Percentiles rank a stretch among this genome's conserved stretches.
Conservation (phyloP, 2,797 vertebrate genomes). For the Lemur catta region DNA sequence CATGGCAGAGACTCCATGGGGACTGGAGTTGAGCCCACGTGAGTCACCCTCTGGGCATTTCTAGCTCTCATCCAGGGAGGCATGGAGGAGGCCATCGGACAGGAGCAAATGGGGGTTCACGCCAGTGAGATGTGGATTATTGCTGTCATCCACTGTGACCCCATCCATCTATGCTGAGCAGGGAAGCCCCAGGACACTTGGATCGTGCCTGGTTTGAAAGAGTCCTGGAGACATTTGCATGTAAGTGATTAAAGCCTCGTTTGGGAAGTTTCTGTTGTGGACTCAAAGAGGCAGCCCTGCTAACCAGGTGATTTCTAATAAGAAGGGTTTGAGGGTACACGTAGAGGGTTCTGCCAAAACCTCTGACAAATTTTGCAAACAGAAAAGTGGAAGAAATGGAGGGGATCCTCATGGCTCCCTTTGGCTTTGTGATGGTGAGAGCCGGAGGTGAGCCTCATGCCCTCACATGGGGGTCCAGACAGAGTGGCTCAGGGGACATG, state of each 20-base stretch:
- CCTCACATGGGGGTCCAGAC: background rate
- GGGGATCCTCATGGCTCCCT: rapidly evolving
- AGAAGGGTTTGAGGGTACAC: background rate
- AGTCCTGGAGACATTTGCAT: background rate
- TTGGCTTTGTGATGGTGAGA: background rate
- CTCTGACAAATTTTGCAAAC: background rate
- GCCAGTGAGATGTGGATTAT: too few relatives aligned
- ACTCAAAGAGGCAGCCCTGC: background rate
- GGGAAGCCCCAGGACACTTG: background rate
- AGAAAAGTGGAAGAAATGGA: background rate
- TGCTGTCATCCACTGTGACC: background rate
- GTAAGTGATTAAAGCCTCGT: background rate
- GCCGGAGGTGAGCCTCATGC: background rate
- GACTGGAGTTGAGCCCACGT: background rate
- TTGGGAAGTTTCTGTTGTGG: background rate
- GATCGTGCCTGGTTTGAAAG: background rate
- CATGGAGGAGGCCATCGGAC: background rate
- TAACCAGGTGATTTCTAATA: background rate
- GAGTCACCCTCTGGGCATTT: background rate
- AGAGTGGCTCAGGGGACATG: background rate
- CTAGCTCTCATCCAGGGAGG: background rate
- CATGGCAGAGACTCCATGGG: rapidly evolving
- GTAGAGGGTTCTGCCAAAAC: background rate
- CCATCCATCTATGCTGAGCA: background rate
- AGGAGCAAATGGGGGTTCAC: background rate